Evolutionary conservation across 1,140 invertebrate species (phyloP).

Genomic region (Diuraphis noxia): DNA sequence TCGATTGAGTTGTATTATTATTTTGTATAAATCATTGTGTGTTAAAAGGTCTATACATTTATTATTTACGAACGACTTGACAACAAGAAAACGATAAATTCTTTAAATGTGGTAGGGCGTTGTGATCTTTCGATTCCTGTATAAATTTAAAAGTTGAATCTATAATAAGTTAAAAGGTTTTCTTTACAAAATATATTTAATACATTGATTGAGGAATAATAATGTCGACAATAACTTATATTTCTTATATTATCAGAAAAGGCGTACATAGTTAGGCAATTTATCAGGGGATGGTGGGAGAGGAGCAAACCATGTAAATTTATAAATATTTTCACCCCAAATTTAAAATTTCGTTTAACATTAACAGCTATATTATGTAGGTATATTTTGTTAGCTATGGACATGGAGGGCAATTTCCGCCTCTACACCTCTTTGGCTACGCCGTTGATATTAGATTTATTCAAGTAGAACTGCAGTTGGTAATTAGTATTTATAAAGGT

Average conservation of each 20-base stretch:
- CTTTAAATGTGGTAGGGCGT: not conserved
- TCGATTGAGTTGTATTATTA: not conserved
- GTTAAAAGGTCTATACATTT: not conserved
- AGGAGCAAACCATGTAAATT: too few relatives aligned
- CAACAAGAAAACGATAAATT: not conserved
- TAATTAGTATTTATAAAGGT: too few relatives aligned
- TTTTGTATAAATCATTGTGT: not conserved
- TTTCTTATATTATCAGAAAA: not conserved
- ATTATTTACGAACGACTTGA: not conserved
- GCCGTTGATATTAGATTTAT: not conserved
- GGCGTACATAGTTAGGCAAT: too few relatives aligned
- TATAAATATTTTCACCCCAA: too few relatives aligned
- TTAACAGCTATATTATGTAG: too few relatives aligned
- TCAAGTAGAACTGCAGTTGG: not conserved
- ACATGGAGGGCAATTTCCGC: too few relatives aligned
- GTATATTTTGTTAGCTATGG: too few relatives aligned
- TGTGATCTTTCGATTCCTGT: not conserved
- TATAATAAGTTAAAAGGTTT: not conserved
- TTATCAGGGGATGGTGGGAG: too few relatives aligned
- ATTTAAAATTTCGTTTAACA: too few relatives aligned
- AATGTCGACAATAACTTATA: not conserved
- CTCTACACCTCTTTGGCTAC: too few relatives aligned
- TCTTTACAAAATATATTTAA: not conserved
- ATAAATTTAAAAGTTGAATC: not conserved
- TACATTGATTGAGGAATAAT: not conserved